Evolutionary conservation across 2,888 invertebrate species (phyloP), one percentile per base, ranked within the genome.

Genomic region (Schrankia costaestrigalis): DNA sequence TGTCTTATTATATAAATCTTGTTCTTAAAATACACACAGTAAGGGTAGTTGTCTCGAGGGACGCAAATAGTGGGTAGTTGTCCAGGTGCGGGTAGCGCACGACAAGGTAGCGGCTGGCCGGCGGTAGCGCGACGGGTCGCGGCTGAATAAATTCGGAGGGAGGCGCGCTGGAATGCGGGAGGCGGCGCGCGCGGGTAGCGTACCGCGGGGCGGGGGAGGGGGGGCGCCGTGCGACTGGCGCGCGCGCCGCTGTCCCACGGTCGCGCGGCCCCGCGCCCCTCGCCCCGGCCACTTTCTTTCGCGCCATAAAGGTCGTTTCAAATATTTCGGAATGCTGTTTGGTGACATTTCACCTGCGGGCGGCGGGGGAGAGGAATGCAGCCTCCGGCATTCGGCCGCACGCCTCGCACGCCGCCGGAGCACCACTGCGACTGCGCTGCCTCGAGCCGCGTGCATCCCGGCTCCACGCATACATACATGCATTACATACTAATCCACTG

Each of bases 191-290:
- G 75, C 66, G 73, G 64, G 77, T 5, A 69, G 78, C 2, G 25
- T 10, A 14, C n/a, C 80, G 82, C 81, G 84, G 13, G 75, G 63
- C 25, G 74, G 65, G 73, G 65, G 78, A n/a, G 70, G 76, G 74
- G 73, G 84, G 74, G 73, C 76, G 79, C 76, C 83, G 83, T 83
- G 84, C 83, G 88, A 83, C 77, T 81, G 78, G 80, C 80, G 82
- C 81, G 84, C 83, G 86, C 89, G 90, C 87, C 90, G 90, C 90
- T 90, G 90, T 90, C 90, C 90, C 91, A 90, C 90, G 90, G 90
- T 90, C 90, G 89, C 83, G 87, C 82, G 85, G 83, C 89, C 90
- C 90, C 90, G 86, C 68, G 62, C 63, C 67, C 67, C 71, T 54
- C 67, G 51, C 70, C 71, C 70, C 72, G 59, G 62, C 66, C 84